These are phyloP conservation scores for Mus minutoides DNA, from an alignment of 2,797 vertebrate species.

Conservation along the genomic window DNA sequence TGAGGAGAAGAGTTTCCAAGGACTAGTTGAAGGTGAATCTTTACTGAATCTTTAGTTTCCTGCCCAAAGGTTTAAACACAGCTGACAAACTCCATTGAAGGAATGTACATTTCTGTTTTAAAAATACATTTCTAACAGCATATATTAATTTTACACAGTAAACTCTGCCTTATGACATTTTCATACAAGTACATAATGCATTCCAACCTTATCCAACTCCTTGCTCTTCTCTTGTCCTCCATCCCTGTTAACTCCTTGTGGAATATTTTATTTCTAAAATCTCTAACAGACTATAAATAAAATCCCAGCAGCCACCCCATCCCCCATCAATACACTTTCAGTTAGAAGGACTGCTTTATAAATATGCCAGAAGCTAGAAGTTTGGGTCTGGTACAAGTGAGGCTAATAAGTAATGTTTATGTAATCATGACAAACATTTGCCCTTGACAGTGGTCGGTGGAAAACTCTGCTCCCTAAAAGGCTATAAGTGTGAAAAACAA, in stretches of 20 bases:
- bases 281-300: conserved; percentile 79
- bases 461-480: conserved; percentile 79
- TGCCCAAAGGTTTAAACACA: conserved; percentile 70
- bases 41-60: conserved; percentile 61
- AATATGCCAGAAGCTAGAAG: conserved; percentile 77
- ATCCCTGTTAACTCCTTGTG: conserved; percentile 58
- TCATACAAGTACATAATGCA: neutral
- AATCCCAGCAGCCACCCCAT: conserved; percentile 26
- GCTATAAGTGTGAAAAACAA: conserved; percentile 75
- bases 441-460: conserved; percentile 81
- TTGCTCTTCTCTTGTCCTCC: neutral
- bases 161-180: neutral
- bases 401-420: conserved; percentile 86
- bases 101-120: conserved; percentile 59
- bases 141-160: neutral
- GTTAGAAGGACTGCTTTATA: conserved; percentile 79
- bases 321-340: conserved; percentile 63
- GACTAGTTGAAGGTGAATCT: conserved; percentile 53
- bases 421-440: conserved; percentile 86
- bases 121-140: neutral
- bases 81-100: conserved; percentile 72
- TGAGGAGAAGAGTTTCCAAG: conserved; percentile 37
- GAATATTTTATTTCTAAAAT: conserved; percentile 76
- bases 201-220: neutral
- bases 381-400: conserved; percentile 78